A percentile compares a stretch with the other conserved stretches of the same genome.
Conservation (phyloP, 2,113 vertebrate genomes). For the Crotophaga sulcirostris region DNA sequence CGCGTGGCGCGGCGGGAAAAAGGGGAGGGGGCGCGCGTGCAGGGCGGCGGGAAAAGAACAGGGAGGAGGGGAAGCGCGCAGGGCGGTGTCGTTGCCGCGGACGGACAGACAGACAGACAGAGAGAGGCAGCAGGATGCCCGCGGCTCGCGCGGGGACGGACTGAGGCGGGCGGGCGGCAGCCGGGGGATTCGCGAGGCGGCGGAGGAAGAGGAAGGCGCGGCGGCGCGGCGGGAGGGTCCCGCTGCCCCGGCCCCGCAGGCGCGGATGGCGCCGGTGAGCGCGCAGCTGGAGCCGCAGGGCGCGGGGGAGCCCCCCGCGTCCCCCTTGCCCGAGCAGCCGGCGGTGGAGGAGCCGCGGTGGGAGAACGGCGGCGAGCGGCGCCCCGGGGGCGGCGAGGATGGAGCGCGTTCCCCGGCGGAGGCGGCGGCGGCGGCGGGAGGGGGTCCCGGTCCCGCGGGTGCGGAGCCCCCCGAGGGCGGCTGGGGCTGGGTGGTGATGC, state of each 20-base stretch:
- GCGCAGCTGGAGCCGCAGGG: not conserved
- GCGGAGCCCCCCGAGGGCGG: conserved; percentile 87
- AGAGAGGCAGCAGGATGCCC: not conserved
- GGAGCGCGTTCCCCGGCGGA: not conserved
- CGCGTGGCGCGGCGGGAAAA: not conserved
- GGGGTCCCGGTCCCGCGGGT: not conserved
- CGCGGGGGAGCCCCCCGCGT: not conserved
- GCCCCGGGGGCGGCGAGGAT: not conserved
- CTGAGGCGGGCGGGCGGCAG: not conserved
- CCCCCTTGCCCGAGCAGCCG: not conserved
- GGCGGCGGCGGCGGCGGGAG: not conserved
- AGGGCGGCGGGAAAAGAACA: too few relatives aligned
- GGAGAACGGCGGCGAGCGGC: not conserved
- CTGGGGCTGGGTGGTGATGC: conserved; percentile 97
- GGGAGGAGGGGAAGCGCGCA: too few relatives aligned
- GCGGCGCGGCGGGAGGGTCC: not conserved
- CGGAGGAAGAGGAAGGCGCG: not conserved
- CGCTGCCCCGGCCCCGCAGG: not conserved
- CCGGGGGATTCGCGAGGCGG: not conserved
- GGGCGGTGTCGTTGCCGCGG: too few relatives aligned
- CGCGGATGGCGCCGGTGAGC: conserved; percentile 30
- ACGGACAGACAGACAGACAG: too few relatives aligned
- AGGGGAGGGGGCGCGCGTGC: too few relatives aligned
- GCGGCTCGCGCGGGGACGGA: not conserved
- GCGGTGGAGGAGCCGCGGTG: not conserved